phyloP scores from a whole-genome alignment of 2,888 invertebrate genomes.

The Malacosoma neustria region DNA sequence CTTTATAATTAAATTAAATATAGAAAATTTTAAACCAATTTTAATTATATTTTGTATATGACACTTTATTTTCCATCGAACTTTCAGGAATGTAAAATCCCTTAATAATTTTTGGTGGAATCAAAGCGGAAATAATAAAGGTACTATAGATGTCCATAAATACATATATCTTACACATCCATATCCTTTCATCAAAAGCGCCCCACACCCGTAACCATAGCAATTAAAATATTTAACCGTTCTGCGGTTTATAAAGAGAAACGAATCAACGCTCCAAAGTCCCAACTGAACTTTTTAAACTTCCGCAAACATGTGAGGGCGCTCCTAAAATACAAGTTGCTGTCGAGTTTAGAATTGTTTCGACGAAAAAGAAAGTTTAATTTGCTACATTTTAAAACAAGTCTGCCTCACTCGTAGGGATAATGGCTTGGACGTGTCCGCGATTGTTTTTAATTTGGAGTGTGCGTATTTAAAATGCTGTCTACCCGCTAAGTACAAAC shows the following conservation, averaged over 20 bases:
- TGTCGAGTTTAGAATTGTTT: conserved; percentile 64
- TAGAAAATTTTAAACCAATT: too few relatives aligned
- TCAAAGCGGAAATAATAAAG: too few relatives aligned
- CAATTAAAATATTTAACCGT: conserved; percentile 40
- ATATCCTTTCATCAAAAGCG: neutral
- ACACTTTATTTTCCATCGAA: too few relatives aligned
- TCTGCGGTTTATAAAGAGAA: conserved; percentile 45
- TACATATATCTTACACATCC: neutral
- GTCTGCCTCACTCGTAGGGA: conserved; percentile 41
- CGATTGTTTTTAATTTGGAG: conserved; percentile 19
- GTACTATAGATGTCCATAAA: too few relatives aligned
- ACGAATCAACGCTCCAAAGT: conserved; percentile 52
- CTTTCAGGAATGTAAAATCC: too few relatives aligned
- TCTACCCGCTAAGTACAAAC: neutral
- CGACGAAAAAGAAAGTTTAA: conserved; percentile 66
- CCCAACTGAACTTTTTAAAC: conserved; percentile 56
- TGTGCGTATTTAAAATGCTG: conserved; percentile 1
- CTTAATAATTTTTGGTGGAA: too few relatives aligned
- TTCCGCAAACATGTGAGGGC: conserved; percentile 67
- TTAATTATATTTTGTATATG: too few relatives aligned
- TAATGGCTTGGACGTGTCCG: conserved; percentile 60
- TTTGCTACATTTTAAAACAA: conserved; percentile 67
- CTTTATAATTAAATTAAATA: too few relatives aligned
- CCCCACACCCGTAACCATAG: neutral
- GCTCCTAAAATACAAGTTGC: conserved; percentile 68